Percentiles rank a stretch among this genome's conserved stretches.
These are phyloP conservation scores for Stegophylla sp. DNA, from an alignment of 2,888 invertebrate species.

Conservation along the genomic window DNA sequence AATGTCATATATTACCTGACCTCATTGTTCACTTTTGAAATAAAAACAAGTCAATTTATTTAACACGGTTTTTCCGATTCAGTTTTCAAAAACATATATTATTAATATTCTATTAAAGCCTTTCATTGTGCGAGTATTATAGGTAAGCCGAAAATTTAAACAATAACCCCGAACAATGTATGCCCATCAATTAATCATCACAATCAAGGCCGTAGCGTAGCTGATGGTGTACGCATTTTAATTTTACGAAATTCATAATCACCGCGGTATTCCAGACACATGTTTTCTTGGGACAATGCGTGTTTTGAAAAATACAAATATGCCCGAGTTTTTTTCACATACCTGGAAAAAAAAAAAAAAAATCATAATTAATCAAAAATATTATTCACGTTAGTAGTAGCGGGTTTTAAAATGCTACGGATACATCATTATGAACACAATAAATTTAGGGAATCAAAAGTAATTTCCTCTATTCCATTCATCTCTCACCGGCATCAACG, in stretches of 20 bases:
- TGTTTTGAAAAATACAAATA: neutral
- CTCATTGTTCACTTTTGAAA: slow-evolving; percentile 28
- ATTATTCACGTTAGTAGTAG: neutral
- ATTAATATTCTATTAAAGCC: slow-evolving; percentile 31
- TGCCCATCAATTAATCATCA: slow-evolving; percentile 13
- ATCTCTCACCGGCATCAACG: no score
- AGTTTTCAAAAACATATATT: slow-evolving; percentile 1
- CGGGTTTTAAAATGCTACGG: no score
- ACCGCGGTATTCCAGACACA: neutral
- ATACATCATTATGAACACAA: no score
- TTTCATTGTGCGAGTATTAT: slow-evolving; percentile 24
- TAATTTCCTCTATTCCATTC: no score
- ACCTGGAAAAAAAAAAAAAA: slow-evolving; percentile 19
- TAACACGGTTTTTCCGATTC: neutral
- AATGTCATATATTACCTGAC: neutral
- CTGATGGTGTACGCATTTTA: neutral
- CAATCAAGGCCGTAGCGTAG: slow-evolving; percentile 25
- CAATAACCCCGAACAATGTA: slow-evolving; percentile 24
- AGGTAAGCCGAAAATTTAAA: neutral
- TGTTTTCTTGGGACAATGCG: slow-evolving; percentile 24
- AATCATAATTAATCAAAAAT: neutral
- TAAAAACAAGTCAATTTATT: slow-evolving; percentile 36
- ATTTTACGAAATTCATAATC: slow-evolving; percentile 7
- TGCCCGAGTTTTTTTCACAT: neutral
- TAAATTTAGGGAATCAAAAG: no score